These are phyloP conservation scores for Parapristionchus giblindavisi DNA, from an alignment of 2,888 invertebrate species.

Conservation along the genomic window DNA sequence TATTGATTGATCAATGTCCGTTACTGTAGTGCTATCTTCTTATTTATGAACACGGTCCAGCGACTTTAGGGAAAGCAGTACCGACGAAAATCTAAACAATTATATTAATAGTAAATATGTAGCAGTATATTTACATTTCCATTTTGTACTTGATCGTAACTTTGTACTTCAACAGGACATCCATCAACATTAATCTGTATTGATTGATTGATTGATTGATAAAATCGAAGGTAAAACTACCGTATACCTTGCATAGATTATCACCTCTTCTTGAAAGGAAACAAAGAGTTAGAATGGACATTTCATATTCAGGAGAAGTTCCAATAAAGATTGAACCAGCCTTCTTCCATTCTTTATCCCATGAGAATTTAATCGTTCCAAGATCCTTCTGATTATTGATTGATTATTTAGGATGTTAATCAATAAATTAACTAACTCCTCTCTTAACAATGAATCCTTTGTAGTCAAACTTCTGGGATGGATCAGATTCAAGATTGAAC, in stretches of 20 bases:
- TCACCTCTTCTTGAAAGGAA: constrained; percentile 29
- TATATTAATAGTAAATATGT: no score
- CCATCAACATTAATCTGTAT: constrained; percentile 1
- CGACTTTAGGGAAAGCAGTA: background rate
- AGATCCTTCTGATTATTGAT: constrained; percentile 2
- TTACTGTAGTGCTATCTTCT: no score
- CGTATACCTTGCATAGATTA: background rate
- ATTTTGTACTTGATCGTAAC: background rate
- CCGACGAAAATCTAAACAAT: background rate
- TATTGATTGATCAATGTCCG: no score
- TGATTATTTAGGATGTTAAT: background rate
- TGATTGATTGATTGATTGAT: no score
- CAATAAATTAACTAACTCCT: background rate
- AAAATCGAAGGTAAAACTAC: background rate
- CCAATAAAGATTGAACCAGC: constrained; percentile 23
- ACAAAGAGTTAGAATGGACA: constrained; percentile 25
- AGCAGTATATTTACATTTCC: background rate
- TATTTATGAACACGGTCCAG: constrained; percentile 4
- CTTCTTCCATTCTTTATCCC: constrained; percentile 16
- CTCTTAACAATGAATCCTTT: constrained; percentile 30
- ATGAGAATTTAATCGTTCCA: constrained; percentile 26
- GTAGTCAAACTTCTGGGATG: constrained; percentile 73
- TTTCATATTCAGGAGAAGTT: constrained; percentile 23
- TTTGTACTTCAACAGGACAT: constrained; percentile 7
- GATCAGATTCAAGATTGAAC: constrained; percentile 77